These are phyloP conservation scores for Bedellia somnulentella DNA, from an alignment of 2,888 invertebrate species.

Conservation along the genomic window DNA sequence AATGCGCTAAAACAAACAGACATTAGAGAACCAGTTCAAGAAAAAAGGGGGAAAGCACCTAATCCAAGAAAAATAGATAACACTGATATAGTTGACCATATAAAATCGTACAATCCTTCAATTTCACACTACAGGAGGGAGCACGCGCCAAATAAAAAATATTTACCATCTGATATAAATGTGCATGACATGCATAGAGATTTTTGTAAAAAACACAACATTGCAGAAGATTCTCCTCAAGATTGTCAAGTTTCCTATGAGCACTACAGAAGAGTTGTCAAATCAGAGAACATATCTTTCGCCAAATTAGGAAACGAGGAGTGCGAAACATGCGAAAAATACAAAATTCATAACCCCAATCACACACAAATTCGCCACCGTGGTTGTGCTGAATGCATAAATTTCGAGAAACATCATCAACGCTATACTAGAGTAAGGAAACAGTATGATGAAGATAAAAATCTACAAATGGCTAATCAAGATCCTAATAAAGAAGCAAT, in stretches of 20 bases:
- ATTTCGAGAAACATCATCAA: background rate
- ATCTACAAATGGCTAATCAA: background rate
- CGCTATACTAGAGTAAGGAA: background rate
- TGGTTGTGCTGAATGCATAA: constrained; percentile 4
- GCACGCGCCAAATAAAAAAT: background rate
- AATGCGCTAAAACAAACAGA: too few species aligned
- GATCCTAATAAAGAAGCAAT: constrained; percentile 1
- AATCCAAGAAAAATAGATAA: background rate
- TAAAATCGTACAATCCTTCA: background rate
- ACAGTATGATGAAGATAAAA: background rate
- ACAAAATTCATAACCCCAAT: constrained; percentile 7
- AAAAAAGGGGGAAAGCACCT: background rate
- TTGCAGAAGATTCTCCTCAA: background rate
- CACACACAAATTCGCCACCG: constrained; percentile 4
- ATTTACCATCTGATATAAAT: background rate
- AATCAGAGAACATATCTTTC: background rate
- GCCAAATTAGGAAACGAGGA: constrained; percentile 2
- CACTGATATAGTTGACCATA: background rate
- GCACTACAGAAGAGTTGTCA: background rate
- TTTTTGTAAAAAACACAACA: too few species aligned
- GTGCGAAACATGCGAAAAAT: constrained; percentile 10
- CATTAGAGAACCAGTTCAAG: too few species aligned
- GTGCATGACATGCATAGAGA: background rate
- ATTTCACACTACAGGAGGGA: background rate
- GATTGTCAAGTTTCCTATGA: background rate